Evolutionary conservation across 2,113 vertebrate genomes (phyloP), one percentile per base, ranked within the genome.

Genomic region (Miniopterus natalensis): DNA sequence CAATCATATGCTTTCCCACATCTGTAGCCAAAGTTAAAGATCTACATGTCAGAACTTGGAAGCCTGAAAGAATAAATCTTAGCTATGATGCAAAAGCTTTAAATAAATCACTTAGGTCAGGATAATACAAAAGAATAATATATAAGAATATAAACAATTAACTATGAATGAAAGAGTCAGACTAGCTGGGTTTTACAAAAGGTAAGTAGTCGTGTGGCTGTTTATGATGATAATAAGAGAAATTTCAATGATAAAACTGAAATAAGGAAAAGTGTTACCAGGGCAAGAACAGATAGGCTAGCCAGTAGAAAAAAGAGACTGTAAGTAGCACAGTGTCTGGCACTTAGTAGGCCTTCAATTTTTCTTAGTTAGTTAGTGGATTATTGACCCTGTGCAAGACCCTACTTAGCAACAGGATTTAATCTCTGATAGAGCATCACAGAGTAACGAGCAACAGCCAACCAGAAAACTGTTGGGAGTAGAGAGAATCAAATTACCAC

Each of bases 21-120:
- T 84, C 84, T 88, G 40, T 23, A 95, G 42, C 45, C 68, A 66
- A 88, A 74, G 55, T 92, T 71, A 65, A 78, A 97, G 93, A 90
- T 61, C 31, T 36, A 1, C 6, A 75, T 61, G 57, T 78, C 23
- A 71, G 40, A 53, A 73, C 31, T 59, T 23, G 1, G 66, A 84
- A 94, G 20, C 1, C 51, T 92, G 77, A 71, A 47, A 53, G 31
- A 83, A 29, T 27, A 89, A 86, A 95, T 75, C 9, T 40, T 53
- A 86, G 55, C 42, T 51, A 2, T 20, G 21, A 81, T 68, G 20
- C 31, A 81, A 84, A 93, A 73, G 29, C 23, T 80, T 70, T 20
- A 42, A 63, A 93, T 57, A 59, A 36, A 53, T 90, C 29, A 66
- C 27, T 66, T 49, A 59, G 27, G 40, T 71, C 23, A 68, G 29